Base-by-base conservation (phyloP, 2,888 invertebrate species). In the Cistogaster globosa region DNA sequence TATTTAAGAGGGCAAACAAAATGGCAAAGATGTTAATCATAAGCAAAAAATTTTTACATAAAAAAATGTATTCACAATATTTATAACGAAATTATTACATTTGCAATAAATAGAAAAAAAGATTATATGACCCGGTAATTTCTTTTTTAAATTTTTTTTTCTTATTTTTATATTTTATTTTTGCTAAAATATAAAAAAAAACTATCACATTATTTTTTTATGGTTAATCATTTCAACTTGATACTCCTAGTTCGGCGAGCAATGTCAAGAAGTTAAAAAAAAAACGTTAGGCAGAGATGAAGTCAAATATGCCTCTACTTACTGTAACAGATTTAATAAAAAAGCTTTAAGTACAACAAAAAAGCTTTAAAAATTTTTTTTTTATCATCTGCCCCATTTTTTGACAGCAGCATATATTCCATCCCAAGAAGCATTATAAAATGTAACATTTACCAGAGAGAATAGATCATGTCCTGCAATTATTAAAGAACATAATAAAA, bases 81-180 rank as follows among this genome's bases (percentile, higher is more conserved):
- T 58, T 51, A 69, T 45, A 63, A 80, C 20, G 32, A 53, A 71
- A 76, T 62, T 32, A 60, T 75, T 45, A 69, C 42, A 62, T 75
- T 60, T 60, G 57, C 20, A 65, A 78, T 53, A 63, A 42, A 72
- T 42, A 51, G 36, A 48, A 58, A 67, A 58, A 63, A 67, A 57
- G 51, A 75, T 75, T 63, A 55, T 60, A 83, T 79, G 71, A 67
- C 69, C 68, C 69, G 72, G 87, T 90, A 86, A 87, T 89, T 88
- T 88, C 87, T 89, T 88, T 88, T 86, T 88, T 89, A 76, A 51
- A 9, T 48, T 20, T 60, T 32, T 72, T 48, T 12, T 51, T 51
- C 20, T 18, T 8, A 0, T 51, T 51, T 38, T 38, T 20, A 2
- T 11, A 58, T n/a, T 48, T 20, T 6, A 16, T 53, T 26, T 3